Conservation (phyloP, 2,113 vertebrate species). For the Struthidea cinerea region DNA sequence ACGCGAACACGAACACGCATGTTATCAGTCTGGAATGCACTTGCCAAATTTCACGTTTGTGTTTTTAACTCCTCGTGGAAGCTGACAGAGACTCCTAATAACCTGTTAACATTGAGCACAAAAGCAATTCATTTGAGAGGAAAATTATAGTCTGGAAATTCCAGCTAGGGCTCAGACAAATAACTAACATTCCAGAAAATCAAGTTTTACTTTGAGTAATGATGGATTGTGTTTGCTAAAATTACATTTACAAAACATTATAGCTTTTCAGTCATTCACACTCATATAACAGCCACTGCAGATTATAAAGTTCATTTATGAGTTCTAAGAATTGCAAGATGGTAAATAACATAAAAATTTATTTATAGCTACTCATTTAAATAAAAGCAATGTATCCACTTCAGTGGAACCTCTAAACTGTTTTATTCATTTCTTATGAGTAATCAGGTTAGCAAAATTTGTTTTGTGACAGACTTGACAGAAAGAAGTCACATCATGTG, state of each 20-base stretch:
- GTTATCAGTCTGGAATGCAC: neutral
- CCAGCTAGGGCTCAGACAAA: neutral
- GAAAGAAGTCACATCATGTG: neutral
- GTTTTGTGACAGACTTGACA: neutral
- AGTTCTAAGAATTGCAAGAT: neutral
- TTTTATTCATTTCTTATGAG: neutral
- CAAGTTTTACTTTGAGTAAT: constrained; percentile 8
- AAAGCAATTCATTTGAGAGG: neutral
- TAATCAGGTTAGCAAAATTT: neutral
- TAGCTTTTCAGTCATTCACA: neutral
- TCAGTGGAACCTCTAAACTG: neutral
- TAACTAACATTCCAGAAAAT: neutral
- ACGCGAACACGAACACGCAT: neutral
- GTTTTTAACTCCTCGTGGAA: neutral
- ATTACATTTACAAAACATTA: neutral
- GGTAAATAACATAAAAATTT: neutral
- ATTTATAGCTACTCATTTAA: neutral
- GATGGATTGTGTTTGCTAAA: neutral
- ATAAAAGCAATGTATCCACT: neutral
- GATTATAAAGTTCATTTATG: neutral
- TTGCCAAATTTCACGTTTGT: neutral
- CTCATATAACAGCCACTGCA: neutral
- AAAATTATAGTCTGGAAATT: neutral
- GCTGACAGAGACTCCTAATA: neutral
- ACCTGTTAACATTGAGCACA: neutral